A percentile compares a stretch with the other conserved stretches of the same genome.
phyloP scores from a whole-genome alignment of 2,113 vertebrate species.

The Progne subis region DNA sequence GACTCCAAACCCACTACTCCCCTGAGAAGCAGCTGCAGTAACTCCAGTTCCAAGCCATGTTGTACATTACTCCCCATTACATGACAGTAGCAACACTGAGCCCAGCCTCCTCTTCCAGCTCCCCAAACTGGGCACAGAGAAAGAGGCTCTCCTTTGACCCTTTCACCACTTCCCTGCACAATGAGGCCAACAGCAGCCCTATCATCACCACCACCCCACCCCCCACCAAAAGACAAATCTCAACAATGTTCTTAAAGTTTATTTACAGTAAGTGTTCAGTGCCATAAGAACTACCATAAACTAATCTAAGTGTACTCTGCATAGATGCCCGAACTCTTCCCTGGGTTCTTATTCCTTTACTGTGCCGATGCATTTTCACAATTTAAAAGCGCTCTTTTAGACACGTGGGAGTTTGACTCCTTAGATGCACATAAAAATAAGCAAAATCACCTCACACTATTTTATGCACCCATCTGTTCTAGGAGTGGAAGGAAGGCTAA shows the following conservation, averaged over 20 bases:
- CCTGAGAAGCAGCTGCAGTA: background rate
- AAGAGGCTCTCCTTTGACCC: background rate
- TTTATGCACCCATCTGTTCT: background rate
- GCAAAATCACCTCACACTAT: background rate
- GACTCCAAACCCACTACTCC: background rate
- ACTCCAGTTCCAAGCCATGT: background rate
- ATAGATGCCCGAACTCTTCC: background rate
- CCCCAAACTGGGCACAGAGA: background rate
- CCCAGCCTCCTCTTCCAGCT: background rate
- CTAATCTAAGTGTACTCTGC: background rate
- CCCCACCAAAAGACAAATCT: accelerated
- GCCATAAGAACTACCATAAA: background rate
- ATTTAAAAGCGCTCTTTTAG: background rate
- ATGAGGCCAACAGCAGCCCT: background rate
- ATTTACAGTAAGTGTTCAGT: background rate
- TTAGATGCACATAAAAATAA: background rate
- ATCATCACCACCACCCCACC: accelerated
- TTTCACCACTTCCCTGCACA: background rate
- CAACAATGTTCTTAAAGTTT: background rate
- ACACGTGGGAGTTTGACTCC: accelerated
- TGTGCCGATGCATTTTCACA: background rate
- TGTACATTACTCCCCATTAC: background rate
- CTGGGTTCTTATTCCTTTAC: background rate
- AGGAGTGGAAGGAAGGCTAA: background rate
- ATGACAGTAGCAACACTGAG: background rate